A percentile compares a stretch with the other conserved stretches of the same genome.
These are phyloP conservation scores for Hiodon alosoides DNA, from an alignment of 2,113 vertebrate genomes.

Conservation along the genomic window DNA sequence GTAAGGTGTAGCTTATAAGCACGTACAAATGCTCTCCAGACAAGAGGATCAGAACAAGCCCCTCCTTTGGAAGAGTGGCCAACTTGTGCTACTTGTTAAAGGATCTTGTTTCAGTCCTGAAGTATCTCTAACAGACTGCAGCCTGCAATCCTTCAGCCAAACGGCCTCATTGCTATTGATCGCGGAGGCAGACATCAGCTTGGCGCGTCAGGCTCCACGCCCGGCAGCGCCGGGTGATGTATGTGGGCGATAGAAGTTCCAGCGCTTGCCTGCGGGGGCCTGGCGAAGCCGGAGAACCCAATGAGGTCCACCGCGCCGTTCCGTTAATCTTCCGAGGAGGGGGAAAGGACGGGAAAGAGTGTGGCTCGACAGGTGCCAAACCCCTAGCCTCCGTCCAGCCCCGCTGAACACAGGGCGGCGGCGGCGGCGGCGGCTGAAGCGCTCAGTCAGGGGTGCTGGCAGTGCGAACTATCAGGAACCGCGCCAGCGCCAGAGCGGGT, in stretches of 20 bases:
- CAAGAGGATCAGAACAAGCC: too few species aligned
- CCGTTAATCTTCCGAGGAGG: background rate
- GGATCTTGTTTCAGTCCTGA: background rate
- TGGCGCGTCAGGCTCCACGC: slow-evolving; percentile 3
- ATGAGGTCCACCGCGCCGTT: slow-evolving; percentile 17
- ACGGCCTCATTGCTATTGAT: slow-evolving; percentile 9
- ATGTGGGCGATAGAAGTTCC: slow-evolving; percentile 22
- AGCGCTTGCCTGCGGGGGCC: background rate
- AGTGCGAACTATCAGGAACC: slow-evolving; percentile 53
- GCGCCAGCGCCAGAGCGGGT: slow-evolving; percentile 46
- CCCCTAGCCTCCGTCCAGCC: background rate
- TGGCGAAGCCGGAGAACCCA: slow-evolving; percentile 10
- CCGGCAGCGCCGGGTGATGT: slow-evolving; percentile 7
- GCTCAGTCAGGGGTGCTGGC: slow-evolving; percentile 45
- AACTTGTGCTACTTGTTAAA: background rate
- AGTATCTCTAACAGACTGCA: background rate
- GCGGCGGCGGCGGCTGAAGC: background rate
- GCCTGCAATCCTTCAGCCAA: background rate
- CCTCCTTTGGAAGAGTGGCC: background rate
- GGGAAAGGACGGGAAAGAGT: background rate
- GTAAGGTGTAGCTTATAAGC: slow-evolving; percentile 18
- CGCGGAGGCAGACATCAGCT: background rate
- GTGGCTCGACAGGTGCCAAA: background rate
- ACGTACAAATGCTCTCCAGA: slow-evolving; percentile 6
- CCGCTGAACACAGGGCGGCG: too few species aligned